Conservation (phyloP, 2,888 invertebrate species). For the Microdon myrmicae region DNA sequence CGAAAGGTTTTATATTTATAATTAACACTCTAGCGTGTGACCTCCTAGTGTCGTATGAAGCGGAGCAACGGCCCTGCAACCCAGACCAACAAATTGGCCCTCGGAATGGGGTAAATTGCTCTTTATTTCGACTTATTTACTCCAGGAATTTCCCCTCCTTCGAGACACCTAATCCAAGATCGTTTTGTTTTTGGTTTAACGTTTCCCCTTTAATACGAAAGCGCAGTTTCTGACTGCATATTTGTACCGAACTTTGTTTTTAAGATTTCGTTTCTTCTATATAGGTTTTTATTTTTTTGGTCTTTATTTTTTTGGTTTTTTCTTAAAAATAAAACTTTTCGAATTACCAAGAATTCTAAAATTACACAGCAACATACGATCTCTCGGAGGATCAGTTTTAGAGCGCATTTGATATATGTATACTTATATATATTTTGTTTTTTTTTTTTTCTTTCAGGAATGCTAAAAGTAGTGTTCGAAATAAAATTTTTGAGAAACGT, state of each 20-base stretch:
- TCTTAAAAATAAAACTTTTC: constrained; percentile 57
- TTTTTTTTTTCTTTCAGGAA: too few relatives aligned
- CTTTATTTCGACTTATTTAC: too few relatives aligned
- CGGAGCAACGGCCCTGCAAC: too few relatives aligned
- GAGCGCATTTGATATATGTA: constrained; percentile 33
- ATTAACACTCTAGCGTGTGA: constrained; percentile 40
- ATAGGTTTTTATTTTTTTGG: not conserved
- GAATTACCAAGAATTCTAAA: constrained; percentile 59
- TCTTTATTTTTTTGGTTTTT: not conserved
- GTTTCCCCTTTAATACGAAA: not conserved
- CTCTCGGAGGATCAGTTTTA: constrained; percentile 22
- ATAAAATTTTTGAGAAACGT: too few relatives aligned
- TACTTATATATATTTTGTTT: constrained; percentile 1
- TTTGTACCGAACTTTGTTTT: too few relatives aligned
- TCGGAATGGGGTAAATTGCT: too few relatives aligned
- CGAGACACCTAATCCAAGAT: constrained; percentile 5
- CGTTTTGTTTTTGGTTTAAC: not conserved
- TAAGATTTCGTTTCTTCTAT: not conserved
- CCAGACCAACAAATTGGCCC: too few relatives aligned
- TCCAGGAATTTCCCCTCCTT: too few relatives aligned
- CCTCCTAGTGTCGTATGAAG: too few relatives aligned
- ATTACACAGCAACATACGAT: constrained; percentile 55
- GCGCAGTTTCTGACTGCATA: not conserved
- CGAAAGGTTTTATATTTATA: constrained; percentile 31
- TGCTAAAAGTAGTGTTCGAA: too few relatives aligned